Percentiles rank a stretch among this genome's conserved stretches.
Conservation (phyloP, 2,888 invertebrate species). For the Epinotia demarniana region DNA sequence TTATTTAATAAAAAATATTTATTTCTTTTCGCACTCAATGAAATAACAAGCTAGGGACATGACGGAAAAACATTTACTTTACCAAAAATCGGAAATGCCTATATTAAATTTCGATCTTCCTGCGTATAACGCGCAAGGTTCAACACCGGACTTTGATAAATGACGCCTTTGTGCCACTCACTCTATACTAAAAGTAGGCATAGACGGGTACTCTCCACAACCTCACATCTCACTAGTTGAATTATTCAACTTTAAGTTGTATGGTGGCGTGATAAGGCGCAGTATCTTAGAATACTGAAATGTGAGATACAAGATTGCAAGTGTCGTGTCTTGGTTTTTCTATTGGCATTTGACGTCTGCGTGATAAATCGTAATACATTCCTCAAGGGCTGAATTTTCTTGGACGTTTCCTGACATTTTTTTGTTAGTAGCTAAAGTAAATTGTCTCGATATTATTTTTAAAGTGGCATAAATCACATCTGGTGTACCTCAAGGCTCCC, state of each 20-base stretch:
- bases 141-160: slow-evolving; percentile 26
- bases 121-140: neutral
- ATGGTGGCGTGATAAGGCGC: neutral
- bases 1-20: no score
- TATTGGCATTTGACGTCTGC: neutral
- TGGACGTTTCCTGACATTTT: neutral
- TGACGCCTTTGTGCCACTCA: slow-evolving; percentile 10
- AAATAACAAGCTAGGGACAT: no score
- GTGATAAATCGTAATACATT: slow-evolving; percentile 36
- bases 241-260: neutral
- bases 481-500: no score
- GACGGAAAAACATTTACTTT: neutral
- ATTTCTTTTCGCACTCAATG: no score
- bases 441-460: neutral
- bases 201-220: neutral
- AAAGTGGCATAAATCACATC: no score
- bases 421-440: neutral
- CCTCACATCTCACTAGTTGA: neutral
- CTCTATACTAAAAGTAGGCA: slow-evolving; percentile 1
- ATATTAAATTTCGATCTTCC: slow-evolving; percentile 3
- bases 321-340: neutral
- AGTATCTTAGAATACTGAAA: neutral
- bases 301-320: neutral
- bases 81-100: neutral
- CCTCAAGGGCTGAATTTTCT: slow-evolving; percentile 32